Conservation (phyloP, 2,113 vertebrate species). For the Proteles cristata region DNA sequence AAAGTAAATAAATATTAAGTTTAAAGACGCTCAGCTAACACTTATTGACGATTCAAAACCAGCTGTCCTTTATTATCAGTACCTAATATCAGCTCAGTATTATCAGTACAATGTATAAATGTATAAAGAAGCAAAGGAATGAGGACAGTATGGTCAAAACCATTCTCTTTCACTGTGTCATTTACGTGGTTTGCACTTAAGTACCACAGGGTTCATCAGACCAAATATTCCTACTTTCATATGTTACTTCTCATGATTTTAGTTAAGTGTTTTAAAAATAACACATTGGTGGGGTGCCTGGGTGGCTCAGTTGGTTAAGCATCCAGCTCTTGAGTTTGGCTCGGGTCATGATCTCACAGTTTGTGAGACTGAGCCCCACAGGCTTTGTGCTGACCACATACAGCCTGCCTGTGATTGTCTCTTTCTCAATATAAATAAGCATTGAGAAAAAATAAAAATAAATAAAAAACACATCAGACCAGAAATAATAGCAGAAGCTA, state of each 20-base stretch:
- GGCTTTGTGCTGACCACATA: too few relatives aligned
- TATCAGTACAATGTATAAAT: too few relatives aligned
- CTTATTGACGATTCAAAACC: not conserved
- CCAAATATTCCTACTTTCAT: not conserved
- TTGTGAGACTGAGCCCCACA: too few relatives aligned
- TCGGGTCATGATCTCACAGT: too few relatives aligned
- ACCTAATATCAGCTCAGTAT: too few relatives aligned
- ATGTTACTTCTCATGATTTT: not conserved
- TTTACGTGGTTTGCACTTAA: not conserved
- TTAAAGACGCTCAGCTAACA: not conserved
- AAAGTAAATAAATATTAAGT: not conserved
- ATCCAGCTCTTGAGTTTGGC: too few relatives aligned
- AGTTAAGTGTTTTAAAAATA: slow-evolving; percentile 32
- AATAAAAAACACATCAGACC: not conserved
- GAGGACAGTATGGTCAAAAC: not conserved
- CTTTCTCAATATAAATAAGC: too few relatives aligned
- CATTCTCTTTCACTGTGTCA: not conserved
- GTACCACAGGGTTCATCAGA: not conserved
- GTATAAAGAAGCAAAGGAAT: not conserved
- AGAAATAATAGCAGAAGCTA: slow-evolving; percentile 39
- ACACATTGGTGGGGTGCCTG: not conserved
- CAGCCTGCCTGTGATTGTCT: too few relatives aligned
- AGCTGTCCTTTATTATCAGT: not conserved
- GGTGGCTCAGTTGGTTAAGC: too few relatives aligned
- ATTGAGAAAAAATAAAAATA: not conserved